Percentiles rank a stretch among this genome's conserved stretches.
phyloP scores from a whole-genome alignment of 1,140 invertebrate genomes.

The Oreohelix idahoensis region DNA sequence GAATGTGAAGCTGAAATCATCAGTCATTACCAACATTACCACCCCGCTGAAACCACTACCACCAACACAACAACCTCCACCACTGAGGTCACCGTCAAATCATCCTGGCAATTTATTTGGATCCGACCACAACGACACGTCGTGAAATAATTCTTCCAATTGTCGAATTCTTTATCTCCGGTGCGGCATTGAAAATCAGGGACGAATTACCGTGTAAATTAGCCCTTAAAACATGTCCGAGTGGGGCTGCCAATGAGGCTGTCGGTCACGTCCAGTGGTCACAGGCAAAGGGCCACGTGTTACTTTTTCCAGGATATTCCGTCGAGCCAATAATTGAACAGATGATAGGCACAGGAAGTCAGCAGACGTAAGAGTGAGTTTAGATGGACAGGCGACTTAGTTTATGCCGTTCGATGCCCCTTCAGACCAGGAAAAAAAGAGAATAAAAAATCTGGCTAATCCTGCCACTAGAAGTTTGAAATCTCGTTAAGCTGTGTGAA shows the following conservation, averaged over 20 bases:
- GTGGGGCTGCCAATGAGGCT: not conserved
- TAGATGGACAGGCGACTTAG: not conserved
- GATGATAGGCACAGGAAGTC: not conserved
- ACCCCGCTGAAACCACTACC: not conserved
- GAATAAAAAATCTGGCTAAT: not conserved
- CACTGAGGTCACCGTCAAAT: not conserved
- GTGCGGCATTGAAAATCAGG: not conserved
- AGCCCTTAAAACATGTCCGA: not conserved
- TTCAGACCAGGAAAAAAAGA: not conserved
- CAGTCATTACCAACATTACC: not conserved
- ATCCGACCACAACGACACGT: not conserved
- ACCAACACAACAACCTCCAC: not conserved
- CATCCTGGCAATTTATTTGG: not conserved
- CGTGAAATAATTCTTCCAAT: not conserved
- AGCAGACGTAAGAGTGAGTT: not conserved
- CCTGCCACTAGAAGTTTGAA: not conserved
- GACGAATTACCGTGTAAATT: not conserved
- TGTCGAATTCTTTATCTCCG: not conserved
- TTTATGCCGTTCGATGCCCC: not conserved
- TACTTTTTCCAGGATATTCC: not conserved
- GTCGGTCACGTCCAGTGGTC: not conserved
- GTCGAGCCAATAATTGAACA: not conserved
- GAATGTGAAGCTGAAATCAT: not conserved
- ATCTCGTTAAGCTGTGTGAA: not conserved
- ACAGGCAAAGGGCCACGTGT: not conserved